Base-by-base conservation (phyloP, 2,797 vertebrate genomes). In the Neomorphus geoffroyi region DNA sequence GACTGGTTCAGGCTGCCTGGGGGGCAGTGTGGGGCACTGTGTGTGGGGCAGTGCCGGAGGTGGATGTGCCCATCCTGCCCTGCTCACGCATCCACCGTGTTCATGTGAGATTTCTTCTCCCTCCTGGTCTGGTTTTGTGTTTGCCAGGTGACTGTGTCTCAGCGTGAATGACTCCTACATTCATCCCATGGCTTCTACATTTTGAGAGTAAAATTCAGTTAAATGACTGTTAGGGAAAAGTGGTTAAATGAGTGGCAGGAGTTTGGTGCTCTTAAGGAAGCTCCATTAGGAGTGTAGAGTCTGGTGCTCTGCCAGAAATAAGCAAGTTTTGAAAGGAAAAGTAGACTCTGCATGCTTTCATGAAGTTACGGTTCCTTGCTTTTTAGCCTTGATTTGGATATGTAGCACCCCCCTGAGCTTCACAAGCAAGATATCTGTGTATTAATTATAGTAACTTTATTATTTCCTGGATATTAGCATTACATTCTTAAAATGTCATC, bases 381-480 rank as follows among this genome's bases (percentile, higher is more conserved):
- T 94, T 92, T 80, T 39, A 66, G 53, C 24, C 78, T 82, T 84
- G 64, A 93, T 96, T 94, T 95, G 83, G 67, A n/a, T 96, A 82
- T 93, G 83, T 61, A 96, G 64, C 45, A 94, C 81, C 18, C 58
- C 27, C 7, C 7, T 61, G 67, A 92, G 57, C 50, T 95, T 93
- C 80, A 86, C 83, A 91, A 92, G 27, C 33, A 84, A 70, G 58
- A 84, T 84, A 92, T 90, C 61, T 41, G 10, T 62, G 37, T 86
- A 92, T 94, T 88, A 96, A 93, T 95, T 94, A 80, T 43, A 80
- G 26, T 32, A 73, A 61, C 53, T 82, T 94, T 79, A 86, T 97
- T 95, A 94, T 96, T 96, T 97, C 90, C 95, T 93, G 93, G 71
- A 85, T 94, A 94, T 87, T 82, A 93, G 46, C 46, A 90, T 92